Evolutionary conservation across 2,888 invertebrate genomes (phyloP).

Genomic region (Xanthia togata): DNA sequence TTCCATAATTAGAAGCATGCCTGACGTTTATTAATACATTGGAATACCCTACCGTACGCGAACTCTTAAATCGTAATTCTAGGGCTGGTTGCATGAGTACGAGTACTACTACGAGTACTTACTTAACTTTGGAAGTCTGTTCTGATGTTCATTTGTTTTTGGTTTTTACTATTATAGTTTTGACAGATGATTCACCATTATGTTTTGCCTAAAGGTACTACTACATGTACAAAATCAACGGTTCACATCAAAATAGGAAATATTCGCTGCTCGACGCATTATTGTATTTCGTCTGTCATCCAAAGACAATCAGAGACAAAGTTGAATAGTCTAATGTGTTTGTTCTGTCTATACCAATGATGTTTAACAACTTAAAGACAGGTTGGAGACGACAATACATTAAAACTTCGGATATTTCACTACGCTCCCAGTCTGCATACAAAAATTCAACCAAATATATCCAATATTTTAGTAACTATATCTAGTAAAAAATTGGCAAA

Average conservation of each 20-base stretch:
- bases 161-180: background rate
- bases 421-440: background rate
- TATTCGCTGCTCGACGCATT: background rate
- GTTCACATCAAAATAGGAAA: background rate
- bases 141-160: slow-evolving; percentile 8
- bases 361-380: background rate
- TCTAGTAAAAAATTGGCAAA: no score
- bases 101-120: slow-evolving; percentile 19
- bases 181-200: background rate
- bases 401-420: no score
- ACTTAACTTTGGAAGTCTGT: slow-evolving; percentile 8
- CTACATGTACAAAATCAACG: background rate
- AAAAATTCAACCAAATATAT: background rate
- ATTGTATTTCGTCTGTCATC: background rate
- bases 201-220: background rate
- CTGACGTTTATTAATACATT: background rate
- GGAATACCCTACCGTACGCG: background rate
- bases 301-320: background rate
- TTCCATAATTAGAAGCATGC: background rate
- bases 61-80: background rate
- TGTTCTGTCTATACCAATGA: background rate
- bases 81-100: slow-evolving; percentile 9
- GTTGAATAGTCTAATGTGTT: background rate
- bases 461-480: no score
- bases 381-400: background rate